Conservation (phyloP, 2,113 vertebrate genomes). For the Theristicus caerulescens region DNA sequence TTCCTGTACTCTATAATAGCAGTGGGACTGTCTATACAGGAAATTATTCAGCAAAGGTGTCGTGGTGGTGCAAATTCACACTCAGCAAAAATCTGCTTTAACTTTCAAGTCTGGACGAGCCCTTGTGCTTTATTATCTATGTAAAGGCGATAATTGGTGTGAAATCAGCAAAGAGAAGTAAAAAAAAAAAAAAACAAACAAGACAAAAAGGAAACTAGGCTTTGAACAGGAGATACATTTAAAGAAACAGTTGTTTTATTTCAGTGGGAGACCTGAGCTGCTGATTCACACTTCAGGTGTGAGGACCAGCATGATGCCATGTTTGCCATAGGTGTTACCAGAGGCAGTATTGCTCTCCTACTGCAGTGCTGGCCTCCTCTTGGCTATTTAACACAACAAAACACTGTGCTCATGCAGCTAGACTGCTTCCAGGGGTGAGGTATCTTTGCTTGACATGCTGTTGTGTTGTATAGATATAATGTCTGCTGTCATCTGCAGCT, state of each 20-base stretch:
- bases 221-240: background rate
- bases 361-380: background rate
- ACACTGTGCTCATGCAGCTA: background rate
- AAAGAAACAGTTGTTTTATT: background rate
- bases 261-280: background rate
- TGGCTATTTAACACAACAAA: background rate
- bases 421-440: background rate
- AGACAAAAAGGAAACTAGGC: background rate
- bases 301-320: rapidly evolving
- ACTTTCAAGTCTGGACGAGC: background rate
- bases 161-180: background rate
- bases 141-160: background rate
- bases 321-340: background rate
- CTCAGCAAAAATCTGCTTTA: background rate
- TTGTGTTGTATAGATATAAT: background rate
- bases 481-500: background rate
- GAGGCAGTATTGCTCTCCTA: background rate
- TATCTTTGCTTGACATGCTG: background rate
- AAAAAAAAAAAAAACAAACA: background rate
- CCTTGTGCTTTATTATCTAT: background rate
- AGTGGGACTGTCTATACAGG: background rate
- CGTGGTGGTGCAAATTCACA: background rate
- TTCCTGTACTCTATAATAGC: background rate
- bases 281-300: background rate
- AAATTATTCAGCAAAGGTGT: background rate